Evolutionary conservation across 2,888 invertebrate species (phyloP).

Genomic region (Mongoloraphidia duomilia): DNA sequence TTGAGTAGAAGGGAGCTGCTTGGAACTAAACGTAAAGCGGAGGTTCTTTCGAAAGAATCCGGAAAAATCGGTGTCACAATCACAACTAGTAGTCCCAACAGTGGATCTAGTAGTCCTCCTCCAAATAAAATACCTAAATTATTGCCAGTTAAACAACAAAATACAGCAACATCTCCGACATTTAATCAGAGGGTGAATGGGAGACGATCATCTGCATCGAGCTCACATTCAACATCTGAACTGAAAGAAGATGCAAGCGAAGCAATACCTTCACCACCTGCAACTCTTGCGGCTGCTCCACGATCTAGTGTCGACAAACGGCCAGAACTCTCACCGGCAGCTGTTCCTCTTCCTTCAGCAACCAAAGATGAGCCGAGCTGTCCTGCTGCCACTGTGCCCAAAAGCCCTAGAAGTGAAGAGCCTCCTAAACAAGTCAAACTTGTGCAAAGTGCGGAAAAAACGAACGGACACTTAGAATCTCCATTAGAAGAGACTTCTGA

Average conservation of each 20-base stretch:
- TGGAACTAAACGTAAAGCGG: slow-evolving; percentile 72
- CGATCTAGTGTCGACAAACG: slow-evolving; percentile 24
- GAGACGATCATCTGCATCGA: slow-evolving; percentile 29
- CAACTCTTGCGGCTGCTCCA: slow-evolving; percentile 27
- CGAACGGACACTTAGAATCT: slow-evolving; percentile 6
- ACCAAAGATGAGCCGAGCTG: slow-evolving; percentile 22
- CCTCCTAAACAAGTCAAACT: slow-evolving; percentile 13
- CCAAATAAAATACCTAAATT: slow-evolving; percentile 32
- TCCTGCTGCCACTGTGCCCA: slow-evolving; percentile 18
- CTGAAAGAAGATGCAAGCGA: slow-evolving; percentile 21
- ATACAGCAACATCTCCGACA: slow-evolving; percentile 30
- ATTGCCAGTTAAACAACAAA: slow-evolving; percentile 27
- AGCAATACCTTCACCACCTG: slow-evolving; percentile 24
- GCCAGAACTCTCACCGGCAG: slow-evolving; percentile 22
- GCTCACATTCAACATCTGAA: slow-evolving; percentile 28
- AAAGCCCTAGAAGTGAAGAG: slow-evolving; percentile 19
- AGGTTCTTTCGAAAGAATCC: slow-evolving; percentile 71
- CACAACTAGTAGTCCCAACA: slow-evolving; percentile 49
- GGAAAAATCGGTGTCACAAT: slow-evolving; percentile 86
- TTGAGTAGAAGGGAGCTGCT: slow-evolving; percentile 37
- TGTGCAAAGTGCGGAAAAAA: slow-evolving; percentile 9
- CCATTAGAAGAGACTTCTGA: slow-evolving; percentile 9
- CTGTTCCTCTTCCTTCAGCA: slow-evolving; percentile 25
- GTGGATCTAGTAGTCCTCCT: slow-evolving; percentile 33
- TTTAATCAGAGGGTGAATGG: slow-evolving; percentile 31